Base-by-base conservation (phyloP, 2,113 vertebrate genomes). In the Percopsis transmontana region DNA sequence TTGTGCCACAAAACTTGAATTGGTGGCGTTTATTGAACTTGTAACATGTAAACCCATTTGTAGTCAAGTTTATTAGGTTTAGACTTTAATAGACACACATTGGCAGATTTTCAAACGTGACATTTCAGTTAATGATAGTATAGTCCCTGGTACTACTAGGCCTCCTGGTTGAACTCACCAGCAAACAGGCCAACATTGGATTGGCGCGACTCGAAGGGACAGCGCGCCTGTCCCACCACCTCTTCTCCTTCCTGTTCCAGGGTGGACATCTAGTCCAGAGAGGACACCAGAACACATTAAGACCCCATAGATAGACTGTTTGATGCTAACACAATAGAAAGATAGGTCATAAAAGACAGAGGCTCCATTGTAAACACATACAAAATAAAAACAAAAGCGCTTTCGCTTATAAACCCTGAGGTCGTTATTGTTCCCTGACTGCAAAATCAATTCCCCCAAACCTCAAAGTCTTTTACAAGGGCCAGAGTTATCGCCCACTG, bases 191-290 rank as follows among this genome's bases (percentile, higher is more conserved):
- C 96, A 0, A 96, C 94, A 4, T 94, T 94, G 87, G 94, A 94
- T 80, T 98, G 96, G 62, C 92, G 93, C 1, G 95, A 93, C 42
- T 98, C 96, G 1, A 96, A 98, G 54, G 96, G 96, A 63, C 96
- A 97, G 0, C 95, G 93, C 0, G 96, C 96, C 68, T 97, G 95
- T 19, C 96, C 96, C 2, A 94, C 92, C 78, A 97, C 79, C 70
- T 98, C 96, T 60, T 95, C 94, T 0, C 96, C 96, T 14, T 94
- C 94, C 89, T 95, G 95, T 58, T 92, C 91, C 88, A 97, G 91
- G 2, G 88, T 92, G 11, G 89, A 87, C 90, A 93, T 94, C 93
- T 93, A 60, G 33, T 59, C 56, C 23, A 51, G 64, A 74, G 24
- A 79, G 56, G 70, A 72, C 48, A 42, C 44, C 27, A 62, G 9